Conservation (phyloP, 2,113 vertebrate genomes). For the Phyllopteryx taeniolatus region DNA sequence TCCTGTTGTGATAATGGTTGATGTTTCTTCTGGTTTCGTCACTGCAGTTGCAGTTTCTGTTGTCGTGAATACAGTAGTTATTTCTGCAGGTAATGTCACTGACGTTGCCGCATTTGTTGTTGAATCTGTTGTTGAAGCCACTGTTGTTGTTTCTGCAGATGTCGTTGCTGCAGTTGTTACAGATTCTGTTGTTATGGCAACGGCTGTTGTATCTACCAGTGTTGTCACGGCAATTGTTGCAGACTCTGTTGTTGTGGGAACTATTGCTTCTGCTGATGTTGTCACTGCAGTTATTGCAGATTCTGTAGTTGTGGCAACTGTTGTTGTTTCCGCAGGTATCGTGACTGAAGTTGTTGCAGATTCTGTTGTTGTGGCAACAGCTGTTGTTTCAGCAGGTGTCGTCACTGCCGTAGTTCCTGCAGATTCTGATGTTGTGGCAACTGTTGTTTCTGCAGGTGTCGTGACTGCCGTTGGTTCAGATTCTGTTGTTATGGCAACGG, state of each 20-base stretch:
- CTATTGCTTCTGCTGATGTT: background rate
- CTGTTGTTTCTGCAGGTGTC: background rate
- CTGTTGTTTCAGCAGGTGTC: background rate
- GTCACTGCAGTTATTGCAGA: rapidly evolving
- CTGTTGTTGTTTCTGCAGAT: background rate
- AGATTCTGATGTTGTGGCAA: no score
- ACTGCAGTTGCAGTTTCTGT: no score
- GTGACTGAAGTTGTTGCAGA: background rate
- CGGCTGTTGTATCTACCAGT: no score
- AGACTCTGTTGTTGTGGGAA: background rate
- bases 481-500: background rate
- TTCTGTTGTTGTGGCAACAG: no score
- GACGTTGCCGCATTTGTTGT: no score
- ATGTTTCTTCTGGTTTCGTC: background rate
- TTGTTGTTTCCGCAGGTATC: background rate
- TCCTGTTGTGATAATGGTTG: no score
- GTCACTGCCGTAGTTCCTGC: background rate
- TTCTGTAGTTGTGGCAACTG: background rate
- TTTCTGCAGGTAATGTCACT: no score
- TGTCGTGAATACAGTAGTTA: no score
- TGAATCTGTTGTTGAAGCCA: no score
- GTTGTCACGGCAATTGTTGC: no score
- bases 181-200: background rate
- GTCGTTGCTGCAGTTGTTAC: background rate
- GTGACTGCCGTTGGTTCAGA: background rate